A percentile compares a stretch with the other conserved stretches of the same genome.
These are phyloP conservation scores for Odontomyia ornata DNA, from an alignment of 2,888 invertebrate species.

Conservation along the genomic window DNA sequence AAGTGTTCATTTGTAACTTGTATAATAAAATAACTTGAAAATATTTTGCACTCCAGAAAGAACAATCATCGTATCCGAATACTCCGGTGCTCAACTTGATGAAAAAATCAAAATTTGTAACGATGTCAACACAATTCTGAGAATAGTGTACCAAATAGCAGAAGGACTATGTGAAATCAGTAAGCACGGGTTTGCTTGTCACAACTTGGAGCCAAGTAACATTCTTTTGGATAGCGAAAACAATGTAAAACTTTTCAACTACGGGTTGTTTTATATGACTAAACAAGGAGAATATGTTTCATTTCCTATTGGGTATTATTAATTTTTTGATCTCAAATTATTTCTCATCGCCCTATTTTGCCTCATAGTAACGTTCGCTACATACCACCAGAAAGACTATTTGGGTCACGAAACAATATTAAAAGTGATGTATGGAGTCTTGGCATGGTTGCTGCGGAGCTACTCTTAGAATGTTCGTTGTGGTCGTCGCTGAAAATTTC, in stretches of 20 bases:
- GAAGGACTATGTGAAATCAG: slow-evolving; percentile 79
- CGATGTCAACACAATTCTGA: slow-evolving; percentile 67
- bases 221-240: slow-evolving; percentile 78
- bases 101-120: slow-evolving; percentile 65
- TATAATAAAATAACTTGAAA: too few species aligned
- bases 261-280: slow-evolving; percentile 93
- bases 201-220: slow-evolving; percentile 84
- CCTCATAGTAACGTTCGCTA: slow-evolving; percentile 75
- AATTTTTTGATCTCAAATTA: slow-evolving; percentile 26
- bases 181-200: slow-evolving; percentile 75
- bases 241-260: slow-evolving; percentile 87
- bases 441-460: slow-evolving; percentile 88
- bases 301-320: slow-evolving; percentile 83
- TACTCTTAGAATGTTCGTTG: slow-evolving; percentile 74
- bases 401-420: slow-evolving; percentile 72
- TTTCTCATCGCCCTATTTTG: slow-evolving; percentile 44
- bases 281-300: slow-evolving; percentile 84
- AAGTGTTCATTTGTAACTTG: too few species aligned
- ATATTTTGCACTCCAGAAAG: slow-evolving; percentile 69
- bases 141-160: slow-evolving; percentile 78
- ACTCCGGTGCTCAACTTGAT: slow-evolving; percentile 73
- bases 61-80: slow-evolving; percentile 84
- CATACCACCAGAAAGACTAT: slow-evolving; percentile 82
- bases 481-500: slow-evolving; percentile 81
- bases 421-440: slow-evolving; percentile 94